phyloP scores from a whole-genome alignment of 2,113 vertebrate genomes.

The Strigops habroptila region DNA sequence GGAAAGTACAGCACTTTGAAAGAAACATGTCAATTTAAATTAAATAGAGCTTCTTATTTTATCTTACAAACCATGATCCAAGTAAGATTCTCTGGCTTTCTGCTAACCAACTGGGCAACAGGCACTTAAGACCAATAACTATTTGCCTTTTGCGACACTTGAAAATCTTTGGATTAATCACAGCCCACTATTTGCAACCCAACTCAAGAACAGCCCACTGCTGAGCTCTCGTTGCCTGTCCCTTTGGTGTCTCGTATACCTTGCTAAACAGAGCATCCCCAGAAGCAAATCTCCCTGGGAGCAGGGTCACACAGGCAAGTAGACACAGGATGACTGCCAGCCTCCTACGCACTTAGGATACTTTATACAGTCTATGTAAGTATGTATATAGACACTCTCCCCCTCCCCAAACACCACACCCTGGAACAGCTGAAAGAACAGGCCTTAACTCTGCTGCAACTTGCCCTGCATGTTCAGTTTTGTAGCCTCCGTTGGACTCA shows the following conservation, averaged over 20 bases:
- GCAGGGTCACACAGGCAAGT: not conserved
- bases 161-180: conserved; percentile 17
- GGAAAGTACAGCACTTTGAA: not conserved
- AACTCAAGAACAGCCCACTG: conserved; percentile 17
- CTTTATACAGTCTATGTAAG: not conserved
- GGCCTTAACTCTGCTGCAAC: conserved; percentile 24
- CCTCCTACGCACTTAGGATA: not conserved
- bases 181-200: conserved; percentile 20
- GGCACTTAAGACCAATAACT: not conserved
- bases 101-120: not conserved
- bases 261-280: conserved; percentile 27
- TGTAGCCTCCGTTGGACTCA: conserved; percentile 24
- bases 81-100: not conserved
- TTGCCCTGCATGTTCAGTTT: conserved; percentile 14
- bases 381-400: not conserved
- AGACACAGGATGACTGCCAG: conserved; percentile 26
- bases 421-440: conserved; percentile 62
- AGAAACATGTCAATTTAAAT: conserved; percentile 12
- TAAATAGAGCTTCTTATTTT: conserved; percentile 8
- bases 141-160: conserved; percentile 26
- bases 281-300: not conserved
- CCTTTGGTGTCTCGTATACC: not conserved
- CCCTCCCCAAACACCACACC: conserved; percentile 13
- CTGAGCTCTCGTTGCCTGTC: not conserved
- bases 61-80: conserved; percentile 24